Evolutionary conservation across 2,113 vertebrate genomes (phyloP).

Genomic region (Urocolius indicus): DNA sequence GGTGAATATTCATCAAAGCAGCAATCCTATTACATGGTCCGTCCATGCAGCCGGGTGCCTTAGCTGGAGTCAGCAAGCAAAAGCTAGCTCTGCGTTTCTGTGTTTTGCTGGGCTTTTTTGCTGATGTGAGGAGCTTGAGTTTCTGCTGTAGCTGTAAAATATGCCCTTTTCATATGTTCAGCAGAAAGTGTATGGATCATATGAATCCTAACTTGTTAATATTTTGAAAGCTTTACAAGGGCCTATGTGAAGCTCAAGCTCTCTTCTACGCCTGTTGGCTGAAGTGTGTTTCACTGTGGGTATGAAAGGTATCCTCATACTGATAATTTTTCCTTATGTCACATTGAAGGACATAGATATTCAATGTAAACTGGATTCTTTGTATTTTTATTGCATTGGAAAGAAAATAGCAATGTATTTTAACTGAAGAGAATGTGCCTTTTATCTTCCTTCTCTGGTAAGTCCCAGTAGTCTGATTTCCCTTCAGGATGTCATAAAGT

Average conservation of each 20-base stretch:
- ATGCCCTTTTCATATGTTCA: not conserved
- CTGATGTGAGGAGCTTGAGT: conserved; percentile 4
- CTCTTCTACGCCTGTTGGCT: not conserved
- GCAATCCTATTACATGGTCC: not conserved
- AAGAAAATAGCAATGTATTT: not conserved
- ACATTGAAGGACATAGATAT: not conserved
- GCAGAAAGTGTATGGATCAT: not conserved
- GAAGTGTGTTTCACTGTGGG: not conserved
- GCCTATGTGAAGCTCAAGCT: not conserved
- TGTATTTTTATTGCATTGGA: not conserved
- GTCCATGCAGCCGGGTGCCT: not conserved
- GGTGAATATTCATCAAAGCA: conserved; percentile 27
- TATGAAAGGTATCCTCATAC: not conserved
- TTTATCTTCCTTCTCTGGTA: not conserved
- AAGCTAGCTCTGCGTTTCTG: not conserved
- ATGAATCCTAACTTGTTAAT: not conserved
- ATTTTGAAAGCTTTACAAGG: not conserved
- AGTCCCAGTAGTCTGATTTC: not conserved
- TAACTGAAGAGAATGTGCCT: not conserved
- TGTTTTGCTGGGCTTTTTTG: conserved; percentile 28
- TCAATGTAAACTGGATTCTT: not conserved
- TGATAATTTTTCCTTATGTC: not conserved
- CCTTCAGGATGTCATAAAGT: not conserved
- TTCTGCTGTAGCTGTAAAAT: conserved; percentile 48
- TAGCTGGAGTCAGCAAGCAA: not conserved